phyloP scores from a whole-genome alignment of 2,113 vertebrate genomes.

The Dromiciops gliroides region DNA sequence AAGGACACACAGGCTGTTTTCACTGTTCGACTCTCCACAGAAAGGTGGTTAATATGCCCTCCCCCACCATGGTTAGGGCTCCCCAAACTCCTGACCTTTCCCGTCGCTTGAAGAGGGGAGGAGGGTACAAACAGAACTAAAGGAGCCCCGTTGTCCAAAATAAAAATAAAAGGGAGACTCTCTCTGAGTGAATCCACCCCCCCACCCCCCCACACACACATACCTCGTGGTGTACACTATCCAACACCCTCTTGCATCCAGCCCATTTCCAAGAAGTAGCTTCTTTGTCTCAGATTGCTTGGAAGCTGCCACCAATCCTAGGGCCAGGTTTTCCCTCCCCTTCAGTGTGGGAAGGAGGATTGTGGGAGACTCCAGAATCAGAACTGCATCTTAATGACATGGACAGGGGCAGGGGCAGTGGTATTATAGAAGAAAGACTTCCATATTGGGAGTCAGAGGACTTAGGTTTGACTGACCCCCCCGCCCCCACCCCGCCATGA shows the following conservation, averaged over 20 bases:
- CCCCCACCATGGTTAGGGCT: constrained; percentile 39
- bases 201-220: not conserved
- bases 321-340: constrained; percentile 66
- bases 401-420: constrained; percentile 47
- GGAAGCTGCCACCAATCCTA: constrained; percentile 74
- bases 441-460: not conserved
- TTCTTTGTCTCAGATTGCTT: constrained; percentile 82
- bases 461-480: not conserved
- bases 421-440: not conserved
- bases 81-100: constrained; percentile 73
- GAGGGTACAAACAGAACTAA: constrained; percentile 59
- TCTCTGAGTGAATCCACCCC: constrained; percentile 79
- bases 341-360: constrained; percentile 76
- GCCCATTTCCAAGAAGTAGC: constrained; percentile 75
- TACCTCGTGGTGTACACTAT: not conserved
- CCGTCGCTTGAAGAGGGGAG: constrained; percentile 63
- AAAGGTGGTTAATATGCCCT: constrained; percentile 75
- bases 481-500: not conserved
- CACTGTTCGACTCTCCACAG: constrained; percentile 80
- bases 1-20: constrained; percentile 75
- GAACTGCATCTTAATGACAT: constrained; percentile 66
- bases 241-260: constrained; percentile 40
- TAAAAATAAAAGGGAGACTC: constrained; percentile 58
- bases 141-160: constrained; percentile 63
- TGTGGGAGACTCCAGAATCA: constrained; percentile 66